Evolutionary conservation across 2,113 vertebrate genomes (phyloP), one percentile per base, ranked within the genome.

Genomic region (Prunella himalayana): DNA sequence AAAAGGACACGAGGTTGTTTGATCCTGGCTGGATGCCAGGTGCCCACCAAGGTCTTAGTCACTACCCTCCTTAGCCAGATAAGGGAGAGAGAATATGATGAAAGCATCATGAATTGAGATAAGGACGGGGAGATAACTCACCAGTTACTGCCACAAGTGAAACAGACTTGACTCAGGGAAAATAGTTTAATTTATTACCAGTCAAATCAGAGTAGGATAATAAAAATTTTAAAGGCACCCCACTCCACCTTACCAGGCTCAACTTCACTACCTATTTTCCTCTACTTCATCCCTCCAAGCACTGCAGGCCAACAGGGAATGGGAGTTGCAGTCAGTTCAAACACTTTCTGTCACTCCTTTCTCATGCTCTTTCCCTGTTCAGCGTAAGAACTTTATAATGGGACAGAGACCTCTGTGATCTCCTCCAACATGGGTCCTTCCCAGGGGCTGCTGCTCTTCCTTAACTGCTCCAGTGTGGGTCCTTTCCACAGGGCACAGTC

Each of bases 381-480:
- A 68, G 28, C 0, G 0, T 12, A 8, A 31, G 16, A 19, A 41
- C 22, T 22, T 12, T 54, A 24, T 27, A 27, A 78, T 0, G 0
- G 6, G 11, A 57, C 4, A 27, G 5, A 71, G 22, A 24, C 30
- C 24, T 59, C 44, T 35, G 20, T 6, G 4, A 41, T 7, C 37
- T n/a, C 18, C 33, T 61, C 37, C 35, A 47, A 10, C 4, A 6
- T 1, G 8, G 6, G 11, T 42, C 41, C 22, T 61, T 61, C 23
- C 15, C 16, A 33, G 11, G 5, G 49, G 23, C 39, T 53, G 24
- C 65, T 78, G 65, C 31, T 66, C 30, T 13, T 51, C 35, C 23
- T 2, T 3, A 56, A 77, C 22, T 37, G 19, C 44, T 75, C 42
- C 30, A 61, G 33, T 0, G 6, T 21, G 4, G 11, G 24, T 47